Base-by-base conservation (phyloP, 1,140 invertebrate species). In the Gonatopus flavifemur region DNA sequence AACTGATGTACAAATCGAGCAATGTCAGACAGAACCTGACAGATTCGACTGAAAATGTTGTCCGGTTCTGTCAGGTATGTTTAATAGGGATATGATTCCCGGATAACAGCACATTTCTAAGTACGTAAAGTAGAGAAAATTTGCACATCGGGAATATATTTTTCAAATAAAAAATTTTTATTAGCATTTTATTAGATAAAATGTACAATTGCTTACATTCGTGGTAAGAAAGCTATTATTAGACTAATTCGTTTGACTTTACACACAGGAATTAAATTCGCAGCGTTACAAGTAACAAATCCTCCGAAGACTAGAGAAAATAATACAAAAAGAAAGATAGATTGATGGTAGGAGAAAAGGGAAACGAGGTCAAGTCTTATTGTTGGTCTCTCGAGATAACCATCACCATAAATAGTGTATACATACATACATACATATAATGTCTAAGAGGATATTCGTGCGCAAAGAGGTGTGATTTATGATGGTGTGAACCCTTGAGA, bases 111-210 rank as follows among this genome's bases (percentile, higher is more conserved):
- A n/a, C n/a, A n/a, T n/a, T n/a, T n/a, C n/a, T n/a, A n/a, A n/a
- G n/a, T n/a, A n/a, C n/a, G n/a, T n/a, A n/a, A n/a, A n/a, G n/a
- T n/a, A n/a, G n/a, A n/a, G n/a, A n/a, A n/a, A n/a, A n/a, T n/a
- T n/a, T n/a, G n/a, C n/a, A n/a, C n/a, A n/a, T n/a, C n/a, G n/a
- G n/a, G n/a, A n/a, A n/a, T 48, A 44, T 56, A 56, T 54, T 55
- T 55, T 62, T 43, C 48, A 55, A n/a, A n/a, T n/a, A 60, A 61
- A 61, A 60, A 61, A 62, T 64, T 66, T 71, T 65, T 64, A 68
- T 74, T 67, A 68, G 64, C 67, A 55, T 64, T 76, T 76, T 76
- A 77, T 77, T 77, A 74, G 69, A 73, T 69, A 72, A 72, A 77
- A 77, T 76, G 72, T 77, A 76, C 74, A 77, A 71, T 76, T 74